Percentiles rank a stretch among this genome's conserved stretches.
phyloP scores from a whole-genome alignment of 1,140 invertebrate genomes.

The Trichoplusia ni region DNA sequence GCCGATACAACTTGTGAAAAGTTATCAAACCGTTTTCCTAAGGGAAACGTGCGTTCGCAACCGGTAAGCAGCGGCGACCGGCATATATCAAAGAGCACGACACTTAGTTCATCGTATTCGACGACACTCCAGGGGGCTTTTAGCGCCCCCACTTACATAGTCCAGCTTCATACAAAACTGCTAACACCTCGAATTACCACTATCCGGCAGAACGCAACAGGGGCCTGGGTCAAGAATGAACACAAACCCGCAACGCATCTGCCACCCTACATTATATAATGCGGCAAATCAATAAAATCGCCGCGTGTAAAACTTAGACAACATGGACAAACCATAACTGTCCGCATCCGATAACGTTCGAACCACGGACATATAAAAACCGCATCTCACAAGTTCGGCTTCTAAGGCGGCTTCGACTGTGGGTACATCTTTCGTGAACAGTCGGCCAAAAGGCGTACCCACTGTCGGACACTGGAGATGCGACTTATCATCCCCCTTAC shows the following conservation, averaged over 20 bases:
- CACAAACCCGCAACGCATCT: conserved; percentile 25
- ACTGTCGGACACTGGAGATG: conserved; percentile 24
- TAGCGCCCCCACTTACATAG: conserved; percentile 53
- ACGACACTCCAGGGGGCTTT: conserved; percentile 52
- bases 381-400: conserved; percentile 15
- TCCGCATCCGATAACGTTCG: conserved; percentile 55
- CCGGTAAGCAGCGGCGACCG: conserved; percentile 41
- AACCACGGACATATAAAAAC: conserved; percentile 30
- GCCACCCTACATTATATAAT: conserved; percentile 61
- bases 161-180: conserved; percentile 69
- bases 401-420: conserved; percentile 8
- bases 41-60: conserved; percentile 3
- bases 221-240: conserved; percentile 5
- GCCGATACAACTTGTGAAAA: conserved; percentile 13
- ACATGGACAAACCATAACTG: conserved; percentile 66
- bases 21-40: conserved; percentile 8
- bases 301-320: conserved; percentile 74
- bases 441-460: conserved; percentile 28
- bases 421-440: conserved; percentile 22
- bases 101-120: conserved; percentile 45
- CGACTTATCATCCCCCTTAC: conserved; percentile 23
- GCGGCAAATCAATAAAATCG: conserved; percentile 77
- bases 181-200: conserved; percentile 29
- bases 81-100: conserved; percentile 49
- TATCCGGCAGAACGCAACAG: conserved; percentile 1